Conservation (phyloP, 2,888 invertebrate genomes). For the Andrena chrysosceles region DNA sequence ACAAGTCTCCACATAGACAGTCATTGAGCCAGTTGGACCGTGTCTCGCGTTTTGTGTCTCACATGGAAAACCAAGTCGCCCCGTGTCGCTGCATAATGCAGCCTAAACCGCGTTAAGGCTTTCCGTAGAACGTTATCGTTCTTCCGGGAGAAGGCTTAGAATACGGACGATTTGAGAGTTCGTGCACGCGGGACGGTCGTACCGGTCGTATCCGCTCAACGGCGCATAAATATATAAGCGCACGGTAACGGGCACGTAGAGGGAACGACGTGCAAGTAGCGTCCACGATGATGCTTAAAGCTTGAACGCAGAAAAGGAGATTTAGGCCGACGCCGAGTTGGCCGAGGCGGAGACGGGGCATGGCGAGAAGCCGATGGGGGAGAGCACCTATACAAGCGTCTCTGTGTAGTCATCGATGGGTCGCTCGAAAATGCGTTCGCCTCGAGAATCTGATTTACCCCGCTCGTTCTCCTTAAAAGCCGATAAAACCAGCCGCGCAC, state of each 20-base stretch:
- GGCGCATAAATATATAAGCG: slow-evolving; percentile 49
- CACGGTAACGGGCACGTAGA: slow-evolving; percentile 20
- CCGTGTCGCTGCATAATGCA: slow-evolving; percentile 12
- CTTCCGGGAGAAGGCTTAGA: neutral
- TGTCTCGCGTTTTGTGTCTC: neutral
- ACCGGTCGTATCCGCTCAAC: slow-evolving; percentile 32
- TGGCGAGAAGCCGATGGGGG: slow-evolving; percentile 19
- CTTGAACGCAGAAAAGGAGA: slow-evolving; percentile 56
- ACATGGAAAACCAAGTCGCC: neutral
- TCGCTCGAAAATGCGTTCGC: slow-evolving; percentile 1
- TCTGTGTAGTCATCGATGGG: slow-evolving; percentile 13
- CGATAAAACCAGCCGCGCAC: slow-evolving; percentile 23
- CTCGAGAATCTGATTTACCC: slow-evolving; percentile 39
- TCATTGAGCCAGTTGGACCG: slow-evolving; percentile 32
- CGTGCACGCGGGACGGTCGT: slow-evolving; percentile 11
- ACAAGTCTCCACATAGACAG: slow-evolving; percentile 64
- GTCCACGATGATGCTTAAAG: slow-evolving; percentile 54
- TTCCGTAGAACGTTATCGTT: slow-evolving; percentile 21
- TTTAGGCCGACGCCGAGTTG: slow-evolving; percentile 49
- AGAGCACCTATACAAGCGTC: neutral
- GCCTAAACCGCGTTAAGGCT: slow-evolving; percentile 12
- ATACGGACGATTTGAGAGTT: slow-evolving; percentile 36
- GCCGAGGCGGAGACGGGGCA: slow-evolving; percentile 19
- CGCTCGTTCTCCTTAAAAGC: slow-evolving; percentile 25
- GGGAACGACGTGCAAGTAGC: slow-evolving; percentile 49